Evolutionary conservation across 2,113 vertebrate genomes (phyloP).

Genomic region (Lophura nycthemera): DNA sequence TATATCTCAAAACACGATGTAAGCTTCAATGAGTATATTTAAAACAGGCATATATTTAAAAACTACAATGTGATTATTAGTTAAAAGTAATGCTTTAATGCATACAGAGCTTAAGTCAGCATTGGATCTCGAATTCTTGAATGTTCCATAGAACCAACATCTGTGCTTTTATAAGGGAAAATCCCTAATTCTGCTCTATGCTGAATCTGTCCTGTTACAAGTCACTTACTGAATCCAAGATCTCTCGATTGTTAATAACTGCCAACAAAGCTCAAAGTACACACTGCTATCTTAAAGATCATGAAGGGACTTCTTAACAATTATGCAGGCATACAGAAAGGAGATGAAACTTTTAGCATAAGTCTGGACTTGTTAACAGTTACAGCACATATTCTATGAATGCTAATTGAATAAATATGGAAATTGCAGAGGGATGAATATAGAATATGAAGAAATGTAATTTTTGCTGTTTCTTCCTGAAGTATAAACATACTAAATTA

Average conservation of each 20-base stretch:
- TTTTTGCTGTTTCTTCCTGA: not conserved
- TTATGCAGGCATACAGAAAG: not conserved
- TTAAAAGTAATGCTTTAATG: not conserved
- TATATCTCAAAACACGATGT: not conserved
- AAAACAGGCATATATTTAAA: not conserved
- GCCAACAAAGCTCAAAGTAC: not conserved
- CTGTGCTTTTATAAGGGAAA: not conserved
- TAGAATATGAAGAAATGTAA: not conserved
- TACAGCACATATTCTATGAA: not conserved
- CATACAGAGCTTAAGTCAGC: not conserved
- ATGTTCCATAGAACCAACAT: not conserved
- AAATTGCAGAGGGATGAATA: not conserved
- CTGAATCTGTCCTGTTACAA: not conserved
- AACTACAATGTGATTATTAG: not conserved
- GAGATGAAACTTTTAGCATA: not conserved
- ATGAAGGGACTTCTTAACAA: not conserved
- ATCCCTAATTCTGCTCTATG: not conserved
- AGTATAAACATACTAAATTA: constrained; percentile 31
- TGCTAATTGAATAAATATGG: not conserved
- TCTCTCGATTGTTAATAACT: not conserved
- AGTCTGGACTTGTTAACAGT: not conserved
- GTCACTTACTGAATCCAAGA: not conserved
- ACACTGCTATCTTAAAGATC: not conserved
- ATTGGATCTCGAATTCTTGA: not conserved
- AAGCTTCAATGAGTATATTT: not conserved